Percentiles rank a stretch among this genome's conserved stretches.
These are phyloP conservation scores for Gastrophryne carolinensis DNA, from an alignment of 2,797 vertebrate species.

Conservation along the genomic window DNA sequence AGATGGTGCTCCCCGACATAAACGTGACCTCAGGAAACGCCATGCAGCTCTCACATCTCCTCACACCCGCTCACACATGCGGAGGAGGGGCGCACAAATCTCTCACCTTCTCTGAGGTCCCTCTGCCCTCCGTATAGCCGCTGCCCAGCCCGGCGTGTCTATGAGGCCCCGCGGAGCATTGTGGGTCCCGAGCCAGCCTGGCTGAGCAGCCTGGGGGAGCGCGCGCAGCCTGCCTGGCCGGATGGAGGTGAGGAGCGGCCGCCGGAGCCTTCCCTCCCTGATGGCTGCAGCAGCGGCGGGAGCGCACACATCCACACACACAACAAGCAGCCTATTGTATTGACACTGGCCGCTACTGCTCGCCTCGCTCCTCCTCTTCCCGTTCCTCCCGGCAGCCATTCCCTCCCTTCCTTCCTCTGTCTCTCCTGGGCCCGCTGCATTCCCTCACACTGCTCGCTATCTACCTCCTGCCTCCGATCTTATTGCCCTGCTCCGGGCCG, in stretches of 20 bases:
- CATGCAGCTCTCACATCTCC: too few relatives aligned
- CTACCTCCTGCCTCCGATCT: background rate
- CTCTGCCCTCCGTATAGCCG: background rate
- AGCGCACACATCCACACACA: constrained; percentile 46
- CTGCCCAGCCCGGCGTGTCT: background rate
- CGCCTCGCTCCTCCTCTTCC: constrained; percentile 48
- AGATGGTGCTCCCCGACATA: too few relatives aligned
- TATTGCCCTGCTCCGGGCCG: background rate
- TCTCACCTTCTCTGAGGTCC: constrained; percentile 26
- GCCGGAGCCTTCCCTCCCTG: constrained; percentile 1
- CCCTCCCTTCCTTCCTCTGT: constrained; percentile 29
- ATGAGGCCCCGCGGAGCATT: background rate
- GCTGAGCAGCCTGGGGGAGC: background rate
- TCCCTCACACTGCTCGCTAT: background rate
- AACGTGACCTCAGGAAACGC: too few relatives aligned
- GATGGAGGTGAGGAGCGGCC: background rate
- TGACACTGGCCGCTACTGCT: constrained; percentile 44
- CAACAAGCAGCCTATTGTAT: constrained; percentile 52
- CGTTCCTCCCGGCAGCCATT: constrained; percentile 27
- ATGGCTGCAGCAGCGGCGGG: constrained; percentile 20
- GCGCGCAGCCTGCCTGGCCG: background rate
- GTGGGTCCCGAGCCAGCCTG: background rate
- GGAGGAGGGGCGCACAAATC: background rate
- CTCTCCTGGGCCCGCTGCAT: background rate
- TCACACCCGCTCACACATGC: background rate